Evolutionary conservation across 2,888 invertebrate species (phyloP).

Genomic region (Saturnia japonica): DNA sequence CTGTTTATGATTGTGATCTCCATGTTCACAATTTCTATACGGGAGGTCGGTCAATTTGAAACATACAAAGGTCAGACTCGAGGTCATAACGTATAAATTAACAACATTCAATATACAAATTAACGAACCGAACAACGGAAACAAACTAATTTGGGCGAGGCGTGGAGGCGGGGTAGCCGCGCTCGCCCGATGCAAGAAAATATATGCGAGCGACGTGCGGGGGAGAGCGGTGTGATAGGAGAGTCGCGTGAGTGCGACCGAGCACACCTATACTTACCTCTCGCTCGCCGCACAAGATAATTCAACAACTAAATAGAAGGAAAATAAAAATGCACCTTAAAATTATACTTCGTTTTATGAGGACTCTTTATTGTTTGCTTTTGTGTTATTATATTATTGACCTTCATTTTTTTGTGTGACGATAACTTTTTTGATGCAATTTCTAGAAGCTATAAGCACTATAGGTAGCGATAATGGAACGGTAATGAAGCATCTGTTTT

Average conservation of each 20-base stretch:
- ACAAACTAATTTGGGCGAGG: conserved; percentile 60
- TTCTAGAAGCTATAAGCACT: conserved; percentile 17
- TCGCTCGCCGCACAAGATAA: conserved; percentile 56
- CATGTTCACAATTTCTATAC: neutral
- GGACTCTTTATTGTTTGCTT: conserved; percentile 45
- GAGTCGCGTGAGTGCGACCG: conserved; percentile 39
- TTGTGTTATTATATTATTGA: conserved; percentile 53
- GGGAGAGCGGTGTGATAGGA: conserved; percentile 35
- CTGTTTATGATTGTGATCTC: neutral
- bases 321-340: conserved; percentile 71
- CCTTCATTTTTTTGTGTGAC: conserved; percentile 41
- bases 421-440: conserved; percentile 5
- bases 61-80: neutral
- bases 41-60: neutral
- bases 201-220: conserved; percentile 55
- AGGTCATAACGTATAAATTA: neutral
- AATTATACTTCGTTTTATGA: conserved; percentile 57
- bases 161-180: conserved; percentile 72
- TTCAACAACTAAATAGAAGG: conserved; percentile 56
- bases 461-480: neutral
- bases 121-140: conserved; percentile 53
- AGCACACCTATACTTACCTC: conserved; percentile 36
- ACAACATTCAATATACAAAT: conserved; percentile 15
- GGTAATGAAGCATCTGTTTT: neutral
- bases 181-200: conserved; percentile 61